These are phyloP conservation scores for Emydura subglobosa DNA, from an alignment of 2,113 vertebrate genomes.

Conservation along the genomic window DNA sequence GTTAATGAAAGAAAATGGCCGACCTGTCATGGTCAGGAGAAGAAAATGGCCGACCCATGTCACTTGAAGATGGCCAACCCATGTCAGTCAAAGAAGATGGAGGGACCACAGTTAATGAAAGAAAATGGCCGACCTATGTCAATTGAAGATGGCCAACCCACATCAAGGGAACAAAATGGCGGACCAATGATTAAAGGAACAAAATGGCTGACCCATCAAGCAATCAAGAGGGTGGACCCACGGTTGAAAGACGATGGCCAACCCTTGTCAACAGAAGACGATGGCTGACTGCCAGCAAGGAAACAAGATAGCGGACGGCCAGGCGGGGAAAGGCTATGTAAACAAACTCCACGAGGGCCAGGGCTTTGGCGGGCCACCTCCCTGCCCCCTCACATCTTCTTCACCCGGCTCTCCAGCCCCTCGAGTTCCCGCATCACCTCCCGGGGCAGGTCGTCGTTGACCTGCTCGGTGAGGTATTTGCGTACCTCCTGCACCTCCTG, in stretches of 20 bases:
- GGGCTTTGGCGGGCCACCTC: background rate
- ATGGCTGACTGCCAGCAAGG: background rate
- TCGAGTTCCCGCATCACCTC: slow-evolving; percentile 87
- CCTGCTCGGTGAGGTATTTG: slow-evolving; percentile 89
- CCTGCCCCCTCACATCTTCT: slow-evolving; percentile 67
- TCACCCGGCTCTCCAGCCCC: slow-evolving; percentile 84
- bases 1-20: background rate
- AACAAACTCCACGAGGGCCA: background rate
- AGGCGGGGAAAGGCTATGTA: background rate
- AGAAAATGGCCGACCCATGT: background rate
- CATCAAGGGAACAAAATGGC: background rate
- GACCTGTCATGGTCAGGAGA: background rate
- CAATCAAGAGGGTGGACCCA: too few species aligned
- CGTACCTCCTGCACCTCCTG: slow-evolving; percentile 84
- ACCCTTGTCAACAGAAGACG: background rate
- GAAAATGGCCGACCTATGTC: background rate
- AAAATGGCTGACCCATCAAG: background rate
- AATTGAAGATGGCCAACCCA: background rate
- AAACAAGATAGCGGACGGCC: background rate
- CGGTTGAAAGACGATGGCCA: too few species aligned
- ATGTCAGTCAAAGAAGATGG: background rate
- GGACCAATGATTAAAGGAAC: background rate
- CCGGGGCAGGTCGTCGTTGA: slow-evolving; percentile 86
- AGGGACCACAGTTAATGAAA: background rate
- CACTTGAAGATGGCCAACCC: background rate